These are phyloP conservation scores for Coregonus ussuriensis DNA, from an alignment of 2,797 vertebrate species.

Conservation along the genomic window DNA sequence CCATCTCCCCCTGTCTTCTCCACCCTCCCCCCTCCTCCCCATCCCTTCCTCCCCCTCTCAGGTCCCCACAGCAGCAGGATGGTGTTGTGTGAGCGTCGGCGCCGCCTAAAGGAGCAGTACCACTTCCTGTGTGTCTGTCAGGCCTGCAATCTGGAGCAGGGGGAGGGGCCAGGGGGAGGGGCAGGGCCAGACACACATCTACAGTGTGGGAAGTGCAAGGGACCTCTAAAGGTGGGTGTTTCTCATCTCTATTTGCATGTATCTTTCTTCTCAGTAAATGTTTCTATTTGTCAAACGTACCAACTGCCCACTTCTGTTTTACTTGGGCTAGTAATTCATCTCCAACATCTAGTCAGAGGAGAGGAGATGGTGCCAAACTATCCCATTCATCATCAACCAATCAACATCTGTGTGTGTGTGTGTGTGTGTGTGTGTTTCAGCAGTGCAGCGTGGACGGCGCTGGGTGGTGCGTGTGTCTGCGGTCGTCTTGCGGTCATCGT, in stretches of 20 bases:
- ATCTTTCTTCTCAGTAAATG: background rate
- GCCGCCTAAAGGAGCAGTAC: slow-evolving; percentile 85
- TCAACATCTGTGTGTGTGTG: background rate
- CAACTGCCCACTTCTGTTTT: too few relatives aligned
- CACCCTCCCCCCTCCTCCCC: too few relatives aligned
- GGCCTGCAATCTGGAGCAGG: slow-evolving; percentile 74
- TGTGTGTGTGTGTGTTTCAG: slow-evolving; percentile 26
- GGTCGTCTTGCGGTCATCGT: slow-evolving; percentile 53
- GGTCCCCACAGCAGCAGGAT: slow-evolving; percentile 85
- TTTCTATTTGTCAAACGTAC: background rate
- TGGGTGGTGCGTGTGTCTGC: slow-evolving; percentile 54
- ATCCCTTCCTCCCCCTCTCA: slow-evolving; percentile 34
- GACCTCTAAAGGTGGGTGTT: slow-evolving; percentile 75
- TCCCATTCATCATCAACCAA: background rate
- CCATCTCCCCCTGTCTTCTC: too few relatives aligned
- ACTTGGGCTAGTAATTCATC: too few relatives aligned
- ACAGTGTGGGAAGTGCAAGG: slow-evolving; percentile 79
- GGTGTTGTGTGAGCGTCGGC: slow-evolving; percentile 76
- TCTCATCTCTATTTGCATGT: background rate
- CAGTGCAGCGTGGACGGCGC: slow-evolving; percentile 32
- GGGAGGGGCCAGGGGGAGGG: slow-evolving; percentile 19
- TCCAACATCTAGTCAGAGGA: too few relatives aligned
- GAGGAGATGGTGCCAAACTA: background rate
- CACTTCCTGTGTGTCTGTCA: slow-evolving; percentile 87
- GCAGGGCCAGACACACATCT: slow-evolving; percentile 59